These are phyloP conservation scores for Mizuhopecten yessoensis DNA, from an alignment of 1,140 invertebrate species.

Conservation along the genomic window DNA sequence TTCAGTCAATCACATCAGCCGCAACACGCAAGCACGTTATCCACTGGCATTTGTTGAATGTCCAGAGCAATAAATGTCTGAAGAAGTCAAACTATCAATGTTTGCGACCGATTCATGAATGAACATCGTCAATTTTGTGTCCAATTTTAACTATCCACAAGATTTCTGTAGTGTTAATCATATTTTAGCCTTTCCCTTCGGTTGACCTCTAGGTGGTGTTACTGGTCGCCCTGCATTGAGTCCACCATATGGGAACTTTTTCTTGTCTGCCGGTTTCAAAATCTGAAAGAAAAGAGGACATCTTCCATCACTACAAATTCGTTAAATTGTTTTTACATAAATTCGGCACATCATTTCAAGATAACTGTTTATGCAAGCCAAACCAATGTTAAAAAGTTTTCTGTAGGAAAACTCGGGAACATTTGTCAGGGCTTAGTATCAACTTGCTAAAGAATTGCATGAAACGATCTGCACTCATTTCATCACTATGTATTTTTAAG, in stretches of 20 bases:
- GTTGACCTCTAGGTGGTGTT: conserved; percentile 88
- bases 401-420: too few species aligned
- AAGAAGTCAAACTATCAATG: background rate
- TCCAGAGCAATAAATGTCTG: conserved; percentile 10
- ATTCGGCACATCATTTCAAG: too few species aligned
- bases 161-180: conserved; percentile 50
- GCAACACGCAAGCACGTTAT: background rate
- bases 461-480: too few species aligned
- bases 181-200: conserved; percentile 80
- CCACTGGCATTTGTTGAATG: conserved; percentile 11
- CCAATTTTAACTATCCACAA: conserved; percentile 21
- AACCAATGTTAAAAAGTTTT: too few species aligned
- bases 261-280: conserved; percentile 99
- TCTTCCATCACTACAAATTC: too few species aligned
- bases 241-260: conserved; percentile 97
- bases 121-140: conserved; percentile 27
- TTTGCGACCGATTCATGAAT: conserved; percentile 12
- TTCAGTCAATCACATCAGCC: conserved; percentile 32
- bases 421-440: too few species aligned
- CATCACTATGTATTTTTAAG: too few species aligned
- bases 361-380: too few species aligned
- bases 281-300: conserved; percentile 88
- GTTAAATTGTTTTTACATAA: too few species aligned
- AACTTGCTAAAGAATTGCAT: too few species aligned
- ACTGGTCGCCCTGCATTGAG: conserved; percentile 86